Conservation (phyloP, 2,113 vertebrate genomes). For the Rattus rattus region DNA sequence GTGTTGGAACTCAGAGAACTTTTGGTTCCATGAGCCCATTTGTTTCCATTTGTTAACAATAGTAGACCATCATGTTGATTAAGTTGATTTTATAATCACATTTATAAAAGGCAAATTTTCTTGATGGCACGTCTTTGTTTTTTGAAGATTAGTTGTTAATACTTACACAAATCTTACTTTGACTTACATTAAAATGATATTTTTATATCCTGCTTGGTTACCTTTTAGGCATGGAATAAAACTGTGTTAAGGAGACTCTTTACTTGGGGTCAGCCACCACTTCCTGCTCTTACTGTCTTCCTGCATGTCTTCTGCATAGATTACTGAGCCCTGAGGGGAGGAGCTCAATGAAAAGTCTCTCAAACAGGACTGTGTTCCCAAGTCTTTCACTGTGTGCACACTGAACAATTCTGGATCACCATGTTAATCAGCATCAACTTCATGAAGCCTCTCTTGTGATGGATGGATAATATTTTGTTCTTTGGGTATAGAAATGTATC, state of each 20-base stretch:
- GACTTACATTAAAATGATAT: background rate
- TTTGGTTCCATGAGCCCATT: background rate
- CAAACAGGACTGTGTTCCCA: too few relatives aligned
- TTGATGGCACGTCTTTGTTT: background rate
- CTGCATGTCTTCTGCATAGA: background rate
- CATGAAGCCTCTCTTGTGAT: background rate
- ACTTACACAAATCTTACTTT: background rate
- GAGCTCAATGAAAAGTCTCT: background rate
- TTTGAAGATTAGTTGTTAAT: background rate
- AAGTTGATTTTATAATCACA: too few relatives aligned
- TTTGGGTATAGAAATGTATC: background rate
- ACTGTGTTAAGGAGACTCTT: background rate
- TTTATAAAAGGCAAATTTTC: background rate
- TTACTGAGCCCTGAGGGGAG: background rate
- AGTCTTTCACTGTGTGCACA: background rate
- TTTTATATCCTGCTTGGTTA: background rate
- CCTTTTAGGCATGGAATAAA: background rate
- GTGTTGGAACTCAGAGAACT: background rate
- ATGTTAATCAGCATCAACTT: background rate
- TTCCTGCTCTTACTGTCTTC: background rate
- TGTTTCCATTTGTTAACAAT: background rate
- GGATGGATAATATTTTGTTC: background rate
- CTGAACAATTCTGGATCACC: background rate
- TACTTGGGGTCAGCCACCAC: background rate
- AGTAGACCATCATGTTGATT: too few relatives aligned